phyloP scores from a whole-genome alignment of 2,113 vertebrate species.

The Sminthopsis crassicaudata region DNA sequence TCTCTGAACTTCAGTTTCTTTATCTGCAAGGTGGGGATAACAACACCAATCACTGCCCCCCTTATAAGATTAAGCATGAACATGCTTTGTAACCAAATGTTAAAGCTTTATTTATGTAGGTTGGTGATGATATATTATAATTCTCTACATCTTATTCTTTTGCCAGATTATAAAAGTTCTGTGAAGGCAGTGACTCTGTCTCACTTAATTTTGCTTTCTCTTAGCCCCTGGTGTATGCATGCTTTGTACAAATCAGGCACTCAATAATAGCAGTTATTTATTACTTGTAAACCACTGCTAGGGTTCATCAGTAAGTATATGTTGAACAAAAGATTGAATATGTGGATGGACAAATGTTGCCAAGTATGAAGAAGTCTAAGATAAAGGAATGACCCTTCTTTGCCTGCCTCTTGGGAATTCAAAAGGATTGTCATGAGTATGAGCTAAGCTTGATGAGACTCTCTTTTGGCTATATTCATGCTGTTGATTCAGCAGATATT shows the following conservation, averaged over 20 bases:
- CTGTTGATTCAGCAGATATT: background rate
- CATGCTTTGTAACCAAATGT: background rate
- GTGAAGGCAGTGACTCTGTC: constrained; percentile 11
- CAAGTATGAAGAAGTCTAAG: background rate
- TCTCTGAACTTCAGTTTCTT: constrained; percentile 13
- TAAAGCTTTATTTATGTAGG: background rate
- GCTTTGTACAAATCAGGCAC: background rate
- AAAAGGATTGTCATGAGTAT: background rate
- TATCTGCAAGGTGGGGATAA: background rate
- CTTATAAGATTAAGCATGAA: background rate
- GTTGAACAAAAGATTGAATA: background rate
- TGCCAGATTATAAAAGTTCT: background rate
- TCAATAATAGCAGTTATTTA: background rate
- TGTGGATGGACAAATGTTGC: background rate
- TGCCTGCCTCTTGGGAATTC: background rate
- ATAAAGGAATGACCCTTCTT: background rate
- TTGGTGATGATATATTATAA: background rate
- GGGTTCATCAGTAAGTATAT: background rate
- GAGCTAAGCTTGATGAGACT: background rate
- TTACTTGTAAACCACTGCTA: background rate
- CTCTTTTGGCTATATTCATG: background rate
- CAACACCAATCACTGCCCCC: background rate
- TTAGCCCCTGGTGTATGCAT: background rate
- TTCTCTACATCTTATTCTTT: background rate
- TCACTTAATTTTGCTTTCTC: constrained; percentile 10